phyloP scores from a whole-genome alignment of 2,797 vertebrate species.

The Sciurus vulgaris region DNA sequence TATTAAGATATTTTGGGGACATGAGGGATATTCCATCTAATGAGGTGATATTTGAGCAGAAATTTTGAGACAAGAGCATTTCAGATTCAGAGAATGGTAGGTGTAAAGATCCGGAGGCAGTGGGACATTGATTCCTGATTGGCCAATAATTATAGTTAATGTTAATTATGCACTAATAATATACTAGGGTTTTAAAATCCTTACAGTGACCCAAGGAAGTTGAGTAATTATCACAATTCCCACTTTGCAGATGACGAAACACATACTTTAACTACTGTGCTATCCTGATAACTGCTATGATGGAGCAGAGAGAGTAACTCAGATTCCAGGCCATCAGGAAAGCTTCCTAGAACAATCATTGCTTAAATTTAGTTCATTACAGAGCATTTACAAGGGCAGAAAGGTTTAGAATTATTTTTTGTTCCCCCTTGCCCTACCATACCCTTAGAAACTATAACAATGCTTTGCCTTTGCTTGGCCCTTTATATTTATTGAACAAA shows the following conservation, averaged over 20 bases:
- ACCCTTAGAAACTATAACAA: not conserved
- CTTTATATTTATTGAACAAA: slow-evolving; percentile 12
- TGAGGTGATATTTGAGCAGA: slow-evolving; percentile 1
- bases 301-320: not conserved
- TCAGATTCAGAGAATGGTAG: not conserved
- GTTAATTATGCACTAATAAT: not conserved
- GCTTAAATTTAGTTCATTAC: slow-evolving; percentile 4
- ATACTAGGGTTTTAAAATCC: not conserved
- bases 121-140: not conserved
- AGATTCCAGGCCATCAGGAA: not conserved
- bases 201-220: not conserved
- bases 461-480: not conserved
- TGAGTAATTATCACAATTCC: not conserved
- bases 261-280: not conserved
- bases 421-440: not conserved
- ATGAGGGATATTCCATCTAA: not conserved
- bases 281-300: not conserved
- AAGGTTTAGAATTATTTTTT: not conserved
- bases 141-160: not conserved
- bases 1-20: not conserved
- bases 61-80: not conserved
- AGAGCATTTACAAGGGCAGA: not conserved
- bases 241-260: slow-evolving; percentile 18
- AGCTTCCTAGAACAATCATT: not conserved
- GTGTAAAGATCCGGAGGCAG: not conserved